Evolutionary conservation across 2,797 vertebrate genomes (phyloP).

Genomic region (Acridotheres tristis): DNA sequence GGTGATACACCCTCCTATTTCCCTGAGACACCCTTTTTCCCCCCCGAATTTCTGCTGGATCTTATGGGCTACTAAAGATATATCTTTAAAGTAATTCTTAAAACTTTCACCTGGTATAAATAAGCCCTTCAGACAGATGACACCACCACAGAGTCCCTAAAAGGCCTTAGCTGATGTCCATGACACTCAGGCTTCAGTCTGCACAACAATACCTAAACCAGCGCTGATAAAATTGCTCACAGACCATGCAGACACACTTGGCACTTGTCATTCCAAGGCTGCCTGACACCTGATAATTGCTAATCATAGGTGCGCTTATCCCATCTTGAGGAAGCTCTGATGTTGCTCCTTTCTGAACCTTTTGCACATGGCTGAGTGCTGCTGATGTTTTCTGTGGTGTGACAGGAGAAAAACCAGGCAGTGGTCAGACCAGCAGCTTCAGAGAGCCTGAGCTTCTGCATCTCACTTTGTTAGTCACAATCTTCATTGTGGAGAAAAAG

Average conservation of each 20-base stretch:
- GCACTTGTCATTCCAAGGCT: neutral
- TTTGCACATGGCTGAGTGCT: neutral
- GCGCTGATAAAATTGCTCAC: neutral
- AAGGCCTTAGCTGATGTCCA: neutral
- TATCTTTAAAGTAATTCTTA: rapidly evolving
- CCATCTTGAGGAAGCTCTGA: neutral
- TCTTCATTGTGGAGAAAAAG: neutral
- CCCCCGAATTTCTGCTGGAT: neutral
- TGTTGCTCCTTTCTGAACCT: neutral
- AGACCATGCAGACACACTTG: neutral
- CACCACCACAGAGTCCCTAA: neutral
- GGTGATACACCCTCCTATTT: too few species aligned
- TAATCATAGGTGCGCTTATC: neutral
- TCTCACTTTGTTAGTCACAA: neutral
- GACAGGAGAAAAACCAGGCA: neutral
- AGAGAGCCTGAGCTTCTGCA: neutral
- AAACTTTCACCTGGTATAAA: neutral
- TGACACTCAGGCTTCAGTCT: neutral
- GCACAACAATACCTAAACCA: rapidly evolving
- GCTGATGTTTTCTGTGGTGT: neutral
- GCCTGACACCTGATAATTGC: neutral
- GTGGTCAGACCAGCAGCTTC: neutral
- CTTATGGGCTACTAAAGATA: neutral
- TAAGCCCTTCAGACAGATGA: neutral
- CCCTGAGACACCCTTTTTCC: too few species aligned